Base-by-base conservation (phyloP, 2,888 invertebrate genomes). In the Hylaea fasciaria region DNA sequence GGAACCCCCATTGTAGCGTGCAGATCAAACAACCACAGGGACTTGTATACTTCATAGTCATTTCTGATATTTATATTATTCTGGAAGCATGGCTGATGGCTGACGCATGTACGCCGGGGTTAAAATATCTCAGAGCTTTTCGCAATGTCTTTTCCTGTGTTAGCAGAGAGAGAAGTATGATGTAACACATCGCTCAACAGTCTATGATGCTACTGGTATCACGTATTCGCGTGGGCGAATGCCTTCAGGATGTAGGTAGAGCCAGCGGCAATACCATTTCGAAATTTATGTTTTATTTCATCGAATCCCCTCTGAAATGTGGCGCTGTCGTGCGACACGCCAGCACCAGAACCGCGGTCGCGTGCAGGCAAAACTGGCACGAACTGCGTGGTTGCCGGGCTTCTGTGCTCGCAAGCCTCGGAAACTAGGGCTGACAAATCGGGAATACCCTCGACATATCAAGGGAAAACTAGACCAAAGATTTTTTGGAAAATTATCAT, bases 291-390 rank as follows among this genome's bases (percentile, higher is more conserved):
- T 59, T 60, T 67, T 66, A 64, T 62, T 62, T 66, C 22, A 28
- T 63, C 63, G 69, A 76, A 49, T 59, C 53, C 49, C 52, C 37
- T 16, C 22, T 39, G 60, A 74, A 32, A 1, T 81, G 80, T 77
- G 81, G 71, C 78, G 72, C 73, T 81, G 76, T 73, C 82, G 82
- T 81, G 84, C 59, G 46, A 63, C 84, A 84, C 82, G 77, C 77
- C 51, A 77, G 63, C 68, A 68, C 28, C 10, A 22, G 49, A 12
- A 12, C 11, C 2, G 29, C 0, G 37, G 17, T 62, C 50, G 57
- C 57, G 57, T 62, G 57, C 14, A 14, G 22, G 9, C 10, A 22
- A 14, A 44, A 13, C 41, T 29, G 47, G 46, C 61, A 62, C 56
- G 61, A 52, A 62, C 48, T 50, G 52, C 62, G 62, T 62, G 60